Base-by-base conservation (phyloP, 2,888 invertebrate genomes). In the Boloria euphrosyne region DNA sequence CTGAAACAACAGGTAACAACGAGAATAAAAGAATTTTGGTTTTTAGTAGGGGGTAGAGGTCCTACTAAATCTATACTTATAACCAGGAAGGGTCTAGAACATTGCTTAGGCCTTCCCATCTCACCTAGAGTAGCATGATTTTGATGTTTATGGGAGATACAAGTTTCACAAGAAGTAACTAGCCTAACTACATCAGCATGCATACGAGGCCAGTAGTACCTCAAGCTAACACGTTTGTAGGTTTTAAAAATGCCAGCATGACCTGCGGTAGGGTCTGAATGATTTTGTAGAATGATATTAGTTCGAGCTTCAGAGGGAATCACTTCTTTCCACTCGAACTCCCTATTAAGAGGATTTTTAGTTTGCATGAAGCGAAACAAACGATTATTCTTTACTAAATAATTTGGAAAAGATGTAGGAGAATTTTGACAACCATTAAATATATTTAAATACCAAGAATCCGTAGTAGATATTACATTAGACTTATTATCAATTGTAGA, bases 211-310 rank as follows among this genome's bases (percentile, higher is more conserved):
- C 67, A 69, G 22, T 47, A 71, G 43, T 62, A 70, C 6, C 31
- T 53, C 31, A 69, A 22, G 10, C 43, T 16, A 14, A 74, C 6
- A 2, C 74, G 66, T 18, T 70, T 71, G 46, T 73, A 71, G 1
- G 74, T 76, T 66, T 76, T 75, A 58, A 72, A 72, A 27, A 74
- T 71, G 2, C 75, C 66, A n/a, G 66, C 22, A 63, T 71, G 66
- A 49, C 67, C 61, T 38, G 65, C 13, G 49, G 62, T 57, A 67
- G 65, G 71, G 7, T 61, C 68, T 57, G 61, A 55, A 65, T 62
- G 71, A 50, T 70, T 70, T 46, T 72, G 17, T 13, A 10, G 13
- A 13, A 71, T 52, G 0, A 71, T 52, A 2, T 63, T 27, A 14
- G 16, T 27, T 18, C 66, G 64, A 17, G n/a, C n/a, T 51, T 74